Conservation (phyloP, 2,113 vertebrate species). For the Scolopax mira region DNA sequence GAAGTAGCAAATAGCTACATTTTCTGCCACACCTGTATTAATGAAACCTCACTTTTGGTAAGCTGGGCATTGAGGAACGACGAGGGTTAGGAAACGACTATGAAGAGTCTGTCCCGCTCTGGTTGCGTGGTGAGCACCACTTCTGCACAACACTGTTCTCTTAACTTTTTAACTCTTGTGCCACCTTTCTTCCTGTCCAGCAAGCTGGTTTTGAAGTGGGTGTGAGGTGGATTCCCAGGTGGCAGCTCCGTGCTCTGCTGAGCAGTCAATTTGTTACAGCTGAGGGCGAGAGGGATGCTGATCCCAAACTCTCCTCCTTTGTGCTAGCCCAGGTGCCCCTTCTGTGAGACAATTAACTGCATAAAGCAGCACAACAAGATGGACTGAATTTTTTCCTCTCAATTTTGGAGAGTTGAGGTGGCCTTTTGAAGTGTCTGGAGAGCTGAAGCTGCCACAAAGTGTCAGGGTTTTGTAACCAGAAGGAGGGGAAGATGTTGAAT, state of each 20-base stretch:
- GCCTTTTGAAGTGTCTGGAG: neutral
- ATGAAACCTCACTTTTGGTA: neutral
- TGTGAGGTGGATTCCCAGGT: neutral
- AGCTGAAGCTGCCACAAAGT: neutral
- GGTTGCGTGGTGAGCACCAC: neutral
- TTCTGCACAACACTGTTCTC: neutral
- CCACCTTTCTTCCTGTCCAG: neutral
- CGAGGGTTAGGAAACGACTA: neutral
- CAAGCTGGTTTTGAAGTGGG: neutral
- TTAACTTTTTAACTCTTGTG: neutral
- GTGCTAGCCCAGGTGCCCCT: fast-evolving
- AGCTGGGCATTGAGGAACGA: neutral
- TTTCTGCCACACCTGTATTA: neutral
- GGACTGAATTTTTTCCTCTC: neutral
- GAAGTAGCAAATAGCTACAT: neutral
- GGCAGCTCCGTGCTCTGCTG: neutral
- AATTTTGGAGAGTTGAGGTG: neutral
- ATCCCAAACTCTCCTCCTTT: neutral
- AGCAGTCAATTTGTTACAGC: neutral
- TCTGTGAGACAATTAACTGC: neutral
- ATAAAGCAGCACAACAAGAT: neutral
- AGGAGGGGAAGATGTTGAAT: neutral
- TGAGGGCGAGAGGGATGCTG: neutral
- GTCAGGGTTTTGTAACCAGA: neutral
- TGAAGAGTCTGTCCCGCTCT: fast-evolving